Base-by-base conservation (phyloP, 2,797 vertebrate genomes). In the Lutjanus argentimaculatus region DNA sequence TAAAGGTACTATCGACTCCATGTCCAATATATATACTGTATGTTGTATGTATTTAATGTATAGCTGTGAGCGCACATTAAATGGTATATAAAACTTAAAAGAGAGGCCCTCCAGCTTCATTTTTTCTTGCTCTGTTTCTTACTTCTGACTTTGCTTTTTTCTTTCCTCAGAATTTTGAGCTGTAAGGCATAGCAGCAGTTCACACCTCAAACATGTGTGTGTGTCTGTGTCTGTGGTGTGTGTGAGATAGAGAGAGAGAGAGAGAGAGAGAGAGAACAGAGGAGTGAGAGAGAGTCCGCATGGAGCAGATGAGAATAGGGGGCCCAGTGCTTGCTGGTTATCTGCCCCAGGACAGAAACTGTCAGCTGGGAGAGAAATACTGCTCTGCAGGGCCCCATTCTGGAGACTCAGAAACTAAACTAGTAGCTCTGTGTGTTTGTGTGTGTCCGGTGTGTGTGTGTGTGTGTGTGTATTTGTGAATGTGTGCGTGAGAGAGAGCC, bases 311-410 rank as follows among this genome's bases (percentile, higher is more conserved):
- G 81, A 90, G 83, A 81, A 86, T 46, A 48, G 56, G 76, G 62
- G 82, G 77, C 66, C 77, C 55, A 40, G 72, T 75, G 64, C 81
- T 88, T 0, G 8, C 85, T 73, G 84, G 83, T 80, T 87, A 82
- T 89, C 86, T 81, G 86, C 90, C 82, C 77, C 82, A 80, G 87
- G 90, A 91, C 88, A 91, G 87, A 85, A 91, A 82, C 87, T 95
- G 95, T 94, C 94, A 94, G 85, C 78, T 91, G 88, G 88, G 90
- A 85, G 88, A 90, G 80, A 89, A 89, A 89, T 88, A 84, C 71
- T 75, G 73, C 83, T 80, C 88, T 80, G 75, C 75, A 80, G 83
- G 80, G 82, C 81, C 68, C 62, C 71, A 77, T 80, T 80, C 79
- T 70, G 43, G 79, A 88, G 89, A 86, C 62, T 11, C 67, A 65